Evolutionary conservation across 2,888 invertebrate genomes (phyloP).

Genomic region (Rotaria socialis): DNA sequence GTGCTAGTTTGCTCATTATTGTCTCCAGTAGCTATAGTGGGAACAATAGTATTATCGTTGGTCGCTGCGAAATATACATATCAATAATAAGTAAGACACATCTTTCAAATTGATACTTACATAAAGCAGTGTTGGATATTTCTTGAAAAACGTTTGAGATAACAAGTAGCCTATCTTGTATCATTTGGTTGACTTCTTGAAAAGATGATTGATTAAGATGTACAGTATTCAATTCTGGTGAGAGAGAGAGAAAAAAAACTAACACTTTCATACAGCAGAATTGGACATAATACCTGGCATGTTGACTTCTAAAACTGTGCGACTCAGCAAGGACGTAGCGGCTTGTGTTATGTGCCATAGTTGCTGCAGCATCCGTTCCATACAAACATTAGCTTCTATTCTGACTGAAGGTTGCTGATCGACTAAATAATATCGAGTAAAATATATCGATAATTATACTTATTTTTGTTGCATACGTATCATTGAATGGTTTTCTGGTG

Average conservation of each 20-base stretch:
- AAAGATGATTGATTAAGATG: background rate
- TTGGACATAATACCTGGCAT: background rate
- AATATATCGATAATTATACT: background rate
- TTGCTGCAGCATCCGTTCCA: background rate
- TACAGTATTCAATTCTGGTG: background rate
- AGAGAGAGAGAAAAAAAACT: background rate
- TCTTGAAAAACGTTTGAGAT: background rate
- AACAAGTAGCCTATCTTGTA: background rate
- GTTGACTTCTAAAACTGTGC: accelerated
- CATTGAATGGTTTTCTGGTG: background rate
- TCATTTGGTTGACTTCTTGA: background rate
- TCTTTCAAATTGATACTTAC: background rate
- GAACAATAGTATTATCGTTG: background rate
- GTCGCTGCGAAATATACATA: background rate
- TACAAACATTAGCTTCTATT: background rate
- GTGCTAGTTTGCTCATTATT: background rate
- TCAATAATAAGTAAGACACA: background rate
- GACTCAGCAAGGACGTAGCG: background rate
- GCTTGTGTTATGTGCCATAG: background rate
- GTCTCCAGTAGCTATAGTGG: background rate
- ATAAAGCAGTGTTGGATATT: background rate
- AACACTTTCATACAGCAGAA: background rate
- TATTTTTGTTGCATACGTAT: background rate
- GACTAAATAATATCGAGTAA: background rate
- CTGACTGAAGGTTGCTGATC: background rate